Conservation (phyloP, 1,140 invertebrate genomes). For the Orussus abietinus region DNA sequence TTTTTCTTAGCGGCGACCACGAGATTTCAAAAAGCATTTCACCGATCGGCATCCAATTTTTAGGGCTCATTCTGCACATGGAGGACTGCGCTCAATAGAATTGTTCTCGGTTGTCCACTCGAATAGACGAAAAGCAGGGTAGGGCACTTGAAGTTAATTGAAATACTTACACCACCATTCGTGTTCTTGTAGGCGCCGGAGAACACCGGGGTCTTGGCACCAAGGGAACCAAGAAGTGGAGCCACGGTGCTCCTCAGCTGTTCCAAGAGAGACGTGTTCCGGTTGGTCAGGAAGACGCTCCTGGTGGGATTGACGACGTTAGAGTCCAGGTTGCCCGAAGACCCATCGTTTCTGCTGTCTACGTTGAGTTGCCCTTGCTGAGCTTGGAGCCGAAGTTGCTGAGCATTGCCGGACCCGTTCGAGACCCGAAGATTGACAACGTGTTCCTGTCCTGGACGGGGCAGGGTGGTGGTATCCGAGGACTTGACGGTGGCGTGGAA, state of each 20-base stretch:
- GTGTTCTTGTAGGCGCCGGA: conserved; percentile 38
- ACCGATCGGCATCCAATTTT: too few relatives aligned
- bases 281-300: conserved; percentile 30
- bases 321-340: conserved; percentile 20
- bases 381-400: too few relatives aligned
- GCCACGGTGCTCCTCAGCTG: conserved; percentile 48
- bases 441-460: conserved; percentile 30
- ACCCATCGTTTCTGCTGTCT: conserved; percentile 33
- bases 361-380: conserved; percentile 19
- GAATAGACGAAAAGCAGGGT: too few relatives aligned
- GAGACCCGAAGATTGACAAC: conserved; percentile 32
- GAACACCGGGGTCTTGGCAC: conserved; percentile 41
- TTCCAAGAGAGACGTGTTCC: conserved; percentile 40
- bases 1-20: too few relatives aligned
- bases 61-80: too few relatives aligned
- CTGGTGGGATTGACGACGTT: conserved; percentile 46
- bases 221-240: conserved; percentile 40
- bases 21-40: too few relatives aligned
- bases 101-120: too few relatives aligned
- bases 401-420: conserved; percentile 18
- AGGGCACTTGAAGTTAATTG: too few relatives aligned
- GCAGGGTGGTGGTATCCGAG: conserved; percentile 4
- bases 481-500: conserved; percentile 20
- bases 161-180: conserved; percentile 35
- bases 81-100: too few relatives aligned